Evolutionary conservation across 2,888 invertebrate species (phyloP), one percentile per base, ranked within the genome.

Genomic region (Phorcus lineatus): DNA sequence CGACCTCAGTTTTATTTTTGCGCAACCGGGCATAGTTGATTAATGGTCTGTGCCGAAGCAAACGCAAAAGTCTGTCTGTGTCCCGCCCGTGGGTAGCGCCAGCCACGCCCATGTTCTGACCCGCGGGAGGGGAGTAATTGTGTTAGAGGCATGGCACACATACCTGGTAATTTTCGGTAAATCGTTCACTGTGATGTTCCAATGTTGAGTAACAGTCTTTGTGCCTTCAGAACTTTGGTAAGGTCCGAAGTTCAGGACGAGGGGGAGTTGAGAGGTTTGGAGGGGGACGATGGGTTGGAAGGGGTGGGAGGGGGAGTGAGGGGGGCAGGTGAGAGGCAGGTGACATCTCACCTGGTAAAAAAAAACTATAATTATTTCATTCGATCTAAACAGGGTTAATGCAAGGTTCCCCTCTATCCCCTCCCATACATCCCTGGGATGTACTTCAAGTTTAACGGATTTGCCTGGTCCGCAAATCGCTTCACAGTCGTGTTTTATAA

Each of bases 141-240:
- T 70, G 36, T 70, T 16, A 40, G 40, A 36, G 70, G n/a, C 36
- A 70, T 36, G 70, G 36, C 28, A 70, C n/a, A 70, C 70, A 36
- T 70, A 70, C 70, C 70, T 70, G 36, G 70, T 70, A 19, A 70
- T 70, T 70, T 70, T 40, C 70, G 19, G 70, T 70, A 70, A 70
- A 70, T 70, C 36, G 17, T 40, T 70, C 70, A 70, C 70, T 70
- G 70, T 70, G 70, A 70, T 70, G 70, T 70, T 40, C 36, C 40
- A 70, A 70, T 70, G 70, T 70, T 70, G 36, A 19, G 70, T 70
- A 36, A 70, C 19, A 36, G 19, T 19, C 40, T 31, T 70, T 70
- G 70, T 70, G 19, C 3, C 17, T 7, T 57, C 57, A 19, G 22
- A 57, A 57, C 24, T n/a, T 22, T 19, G 57, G 57, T 24, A 9